Conservation (phyloP, 2,888 invertebrate species). For the Dasysyrphus tricinctus region DNA sequence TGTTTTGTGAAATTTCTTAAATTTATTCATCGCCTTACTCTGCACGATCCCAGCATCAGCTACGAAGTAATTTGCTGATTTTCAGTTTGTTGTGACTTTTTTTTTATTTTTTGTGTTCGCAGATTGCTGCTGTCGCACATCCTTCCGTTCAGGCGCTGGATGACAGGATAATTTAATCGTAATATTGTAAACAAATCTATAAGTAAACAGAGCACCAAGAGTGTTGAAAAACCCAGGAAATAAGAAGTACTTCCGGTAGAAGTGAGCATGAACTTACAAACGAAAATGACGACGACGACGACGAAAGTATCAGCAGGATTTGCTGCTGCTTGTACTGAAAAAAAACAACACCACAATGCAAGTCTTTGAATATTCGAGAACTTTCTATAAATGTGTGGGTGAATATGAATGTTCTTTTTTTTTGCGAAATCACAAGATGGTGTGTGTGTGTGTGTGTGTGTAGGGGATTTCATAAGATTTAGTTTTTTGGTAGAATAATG, state of each 20-base stretch:
- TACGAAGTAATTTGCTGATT: slow-evolving; percentile 49
- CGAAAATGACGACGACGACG: slow-evolving; percentile 20
- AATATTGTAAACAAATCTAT: slow-evolving; percentile 65
- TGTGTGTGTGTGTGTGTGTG: neutral
- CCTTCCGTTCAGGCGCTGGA: slow-evolving; percentile 40
- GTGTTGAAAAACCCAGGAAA: slow-evolving; percentile 36
- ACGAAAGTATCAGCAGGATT: slow-evolving; percentile 3
- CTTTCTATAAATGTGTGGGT: neutral
- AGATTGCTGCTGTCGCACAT: slow-evolving; percentile 42
- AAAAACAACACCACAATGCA: slow-evolving; percentile 34
- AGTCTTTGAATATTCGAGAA: slow-evolving; percentile 64
- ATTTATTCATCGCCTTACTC: slow-evolving; percentile 50
- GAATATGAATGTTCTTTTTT: neutral
- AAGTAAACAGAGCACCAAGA: slow-evolving; percentile 45
- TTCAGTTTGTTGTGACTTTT: slow-evolving; percentile 25
- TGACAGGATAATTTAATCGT: slow-evolving; percentile 68
- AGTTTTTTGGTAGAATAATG: slow-evolving; percentile 43
- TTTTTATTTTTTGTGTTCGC: slow-evolving; percentile 1
- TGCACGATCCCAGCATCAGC: neutral
- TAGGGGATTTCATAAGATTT: slow-evolving; percentile 51
- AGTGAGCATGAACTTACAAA: slow-evolving; percentile 42
- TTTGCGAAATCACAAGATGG: neutral
- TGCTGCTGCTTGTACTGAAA: neutral
- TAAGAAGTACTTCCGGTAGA: slow-evolving; percentile 27
- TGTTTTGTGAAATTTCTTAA: slow-evolving; percentile 33